phyloP scores from a whole-genome alignment of 37 sponge, comb jelly and placozoan species.

The Lycopodina hypogea region DNA sequence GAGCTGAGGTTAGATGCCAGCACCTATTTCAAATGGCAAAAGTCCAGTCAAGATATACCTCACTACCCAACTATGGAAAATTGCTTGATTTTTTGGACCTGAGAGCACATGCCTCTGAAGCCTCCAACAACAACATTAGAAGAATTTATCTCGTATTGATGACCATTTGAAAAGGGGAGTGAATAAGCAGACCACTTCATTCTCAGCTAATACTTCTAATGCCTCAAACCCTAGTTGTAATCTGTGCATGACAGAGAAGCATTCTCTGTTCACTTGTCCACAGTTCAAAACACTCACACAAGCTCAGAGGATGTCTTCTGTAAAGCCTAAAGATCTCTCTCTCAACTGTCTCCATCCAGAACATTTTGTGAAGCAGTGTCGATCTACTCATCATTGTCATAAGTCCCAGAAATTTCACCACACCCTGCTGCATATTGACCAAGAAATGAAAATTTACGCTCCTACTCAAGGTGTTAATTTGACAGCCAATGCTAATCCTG shows the following conservation, averaged over 20 bases:
- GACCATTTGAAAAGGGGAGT: too few relatives aligned
- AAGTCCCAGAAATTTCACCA: too few relatives aligned
- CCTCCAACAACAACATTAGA: not conserved
- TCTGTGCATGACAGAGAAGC: slow-evolving; percentile 6
- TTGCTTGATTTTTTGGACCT: slow-evolving; percentile 20
- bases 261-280: slow-evolving; percentile 14
- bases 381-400: slow-evolving; percentile 5
- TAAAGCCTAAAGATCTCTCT: slow-evolving; percentile 11
- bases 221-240: not conserved
- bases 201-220: not conserved
- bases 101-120: slow-evolving; percentile 20
- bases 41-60: not conserved
- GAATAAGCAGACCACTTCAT: not conserved
- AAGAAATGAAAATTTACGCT: too few relatives aligned
- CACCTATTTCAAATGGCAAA: slow-evolving; percentile 37
- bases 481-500: too few relatives aligned
- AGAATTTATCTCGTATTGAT: too few relatives aligned
- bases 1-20: not conserved
- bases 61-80: slow-evolving; percentile 6
- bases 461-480: too few relatives aligned
- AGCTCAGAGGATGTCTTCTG: slow-evolving; percentile 12
- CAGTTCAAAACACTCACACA: slow-evolving; percentile 22
- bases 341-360: slow-evolving; percentile 21
- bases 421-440: too few relatives aligned
- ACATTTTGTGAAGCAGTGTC: slow-evolving; percentile 21